These are phyloP conservation scores for Hycleus phaleratus DNA, from an alignment of 1,140 invertebrate species.

Conservation along the genomic window DNA sequence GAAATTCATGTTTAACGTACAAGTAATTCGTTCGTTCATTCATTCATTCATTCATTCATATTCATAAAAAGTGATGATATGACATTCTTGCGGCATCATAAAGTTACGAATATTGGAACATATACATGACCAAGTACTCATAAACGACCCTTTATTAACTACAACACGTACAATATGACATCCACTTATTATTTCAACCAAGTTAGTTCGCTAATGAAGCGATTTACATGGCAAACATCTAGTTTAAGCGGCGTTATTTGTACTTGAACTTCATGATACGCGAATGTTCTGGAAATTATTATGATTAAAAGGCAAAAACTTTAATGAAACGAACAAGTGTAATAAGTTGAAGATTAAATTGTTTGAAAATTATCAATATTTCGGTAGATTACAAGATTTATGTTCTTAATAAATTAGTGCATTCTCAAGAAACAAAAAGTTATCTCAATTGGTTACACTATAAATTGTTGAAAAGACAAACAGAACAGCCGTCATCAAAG, in stretches of 20 bases:
- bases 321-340: too few relatives aligned
- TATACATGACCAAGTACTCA: conserved; percentile 24
- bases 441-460: conserved; percentile 9
- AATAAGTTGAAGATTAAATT: too few relatives aligned
- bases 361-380: too few relatives aligned
- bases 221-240: conserved; percentile 26
- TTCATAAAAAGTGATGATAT: conserved; percentile 26
- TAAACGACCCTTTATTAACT: conserved; percentile 19
- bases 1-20: conserved; percentile 24
- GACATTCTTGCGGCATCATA: conserved; percentile 30
- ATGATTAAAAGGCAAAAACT: too few relatives aligned
- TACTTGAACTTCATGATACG: neutral
- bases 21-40: conserved; percentile 17
- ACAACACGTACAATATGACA: conserved; percentile 9
- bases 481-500: neutral
- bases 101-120: conserved; percentile 31
- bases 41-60: conserved; percentile 14
- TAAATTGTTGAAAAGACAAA: conserved; percentile 3
- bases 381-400: too few relatives aligned
- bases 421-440: neutral
- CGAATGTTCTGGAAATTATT: too few relatives aligned
- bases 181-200: conserved; percentile 19
- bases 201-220: conserved; percentile 24
- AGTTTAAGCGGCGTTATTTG: conserved; percentile 10
- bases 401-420: too few relatives aligned